Conservation (phyloP, 2,888 invertebrate species). For the Eristalinus aeneus region DNA sequence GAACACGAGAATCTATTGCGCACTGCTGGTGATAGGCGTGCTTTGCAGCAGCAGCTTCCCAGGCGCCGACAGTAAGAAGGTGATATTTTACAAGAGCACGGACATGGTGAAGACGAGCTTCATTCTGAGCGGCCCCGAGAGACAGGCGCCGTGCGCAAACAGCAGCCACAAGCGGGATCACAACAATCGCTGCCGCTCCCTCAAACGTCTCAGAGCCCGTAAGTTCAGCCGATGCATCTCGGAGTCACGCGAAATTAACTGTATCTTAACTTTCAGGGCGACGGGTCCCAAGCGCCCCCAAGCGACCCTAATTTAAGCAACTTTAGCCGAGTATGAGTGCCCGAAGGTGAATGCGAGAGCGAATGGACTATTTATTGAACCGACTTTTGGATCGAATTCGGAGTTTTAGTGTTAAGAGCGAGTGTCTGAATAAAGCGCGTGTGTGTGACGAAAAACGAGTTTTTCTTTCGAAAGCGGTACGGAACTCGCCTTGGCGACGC, state of each 20-base stretch:
- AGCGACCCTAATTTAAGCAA: background rate
- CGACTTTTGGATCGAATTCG: background rate
- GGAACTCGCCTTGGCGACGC: background rate
- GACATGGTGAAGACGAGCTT: constrained; percentile 74
- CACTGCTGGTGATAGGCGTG: constrained; percentile 67
- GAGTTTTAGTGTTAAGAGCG: background rate
- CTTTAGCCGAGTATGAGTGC: background rate
- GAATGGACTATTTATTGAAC: constrained; percentile 44
- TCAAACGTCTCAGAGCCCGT: constrained; percentile 35
- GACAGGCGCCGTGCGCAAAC: constrained; percentile 74
- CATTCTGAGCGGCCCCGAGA: constrained; percentile 73
- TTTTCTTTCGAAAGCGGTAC: background rate
- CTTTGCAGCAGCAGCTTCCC: constrained; percentile 69
- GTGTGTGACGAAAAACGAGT: constrained; percentile 5
- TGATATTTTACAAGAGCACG: constrained; percentile 75
- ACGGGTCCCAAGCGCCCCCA: background rate
- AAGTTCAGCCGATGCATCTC: constrained; percentile 28
- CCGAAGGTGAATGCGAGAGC: background rate
- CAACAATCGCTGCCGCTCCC: constrained; percentile 75
- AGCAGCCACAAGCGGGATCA: constrained; percentile 76
- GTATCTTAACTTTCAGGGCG: background rate
- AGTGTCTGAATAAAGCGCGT: constrained; percentile 14
- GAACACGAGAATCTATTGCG: constrained; percentile 13
- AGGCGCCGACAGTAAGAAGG: constrained; percentile 62
- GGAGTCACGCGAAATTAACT: background rate